Evolutionary conservation across 2,888 invertebrate species (phyloP).

Genomic region (Trachelus stipa): DNA sequence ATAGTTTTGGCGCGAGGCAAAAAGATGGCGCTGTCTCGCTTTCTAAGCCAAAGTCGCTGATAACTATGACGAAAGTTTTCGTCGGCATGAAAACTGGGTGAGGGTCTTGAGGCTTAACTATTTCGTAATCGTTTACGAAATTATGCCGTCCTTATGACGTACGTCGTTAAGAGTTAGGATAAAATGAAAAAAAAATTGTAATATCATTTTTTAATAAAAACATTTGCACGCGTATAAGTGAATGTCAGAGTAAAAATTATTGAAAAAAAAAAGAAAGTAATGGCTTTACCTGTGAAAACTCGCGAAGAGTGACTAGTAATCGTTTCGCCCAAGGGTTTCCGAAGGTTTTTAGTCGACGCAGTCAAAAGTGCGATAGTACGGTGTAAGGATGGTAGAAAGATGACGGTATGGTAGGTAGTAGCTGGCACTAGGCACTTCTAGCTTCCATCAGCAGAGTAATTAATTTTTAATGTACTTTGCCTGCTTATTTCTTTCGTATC

Average conservation of each 20-base stretch:
- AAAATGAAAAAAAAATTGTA: not conserved
- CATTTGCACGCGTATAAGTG: not conserved
- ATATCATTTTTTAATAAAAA: not conserved
- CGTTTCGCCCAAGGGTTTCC: not conserved
- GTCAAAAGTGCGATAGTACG: not conserved
- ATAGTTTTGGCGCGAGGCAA: not conserved
- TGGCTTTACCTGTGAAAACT: not conserved
- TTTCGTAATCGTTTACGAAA: not conserved
- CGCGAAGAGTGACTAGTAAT: not conserved
- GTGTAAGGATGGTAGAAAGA: not conserved
- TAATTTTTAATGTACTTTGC: conserved; percentile 67
- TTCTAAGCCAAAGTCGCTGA: not conserved
- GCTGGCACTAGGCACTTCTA: conserved; percentile 60
- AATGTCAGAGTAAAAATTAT: not conserved
- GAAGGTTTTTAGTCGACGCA: not conserved
- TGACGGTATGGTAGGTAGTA: not conserved
- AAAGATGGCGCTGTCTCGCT: not conserved
- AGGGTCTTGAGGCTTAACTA: not conserved
- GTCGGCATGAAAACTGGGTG: not conserved
- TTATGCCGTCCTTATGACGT: not conserved
- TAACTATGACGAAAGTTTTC: not conserved
- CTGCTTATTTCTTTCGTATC: conserved; percentile 67
- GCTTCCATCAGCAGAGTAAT: conserved; percentile 67
- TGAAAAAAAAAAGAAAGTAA: not conserved
- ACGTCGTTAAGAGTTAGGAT: not conserved